Conservation (phyloP, 1,140 invertebrate species). For the Polyergus mexicanus region DNA sequence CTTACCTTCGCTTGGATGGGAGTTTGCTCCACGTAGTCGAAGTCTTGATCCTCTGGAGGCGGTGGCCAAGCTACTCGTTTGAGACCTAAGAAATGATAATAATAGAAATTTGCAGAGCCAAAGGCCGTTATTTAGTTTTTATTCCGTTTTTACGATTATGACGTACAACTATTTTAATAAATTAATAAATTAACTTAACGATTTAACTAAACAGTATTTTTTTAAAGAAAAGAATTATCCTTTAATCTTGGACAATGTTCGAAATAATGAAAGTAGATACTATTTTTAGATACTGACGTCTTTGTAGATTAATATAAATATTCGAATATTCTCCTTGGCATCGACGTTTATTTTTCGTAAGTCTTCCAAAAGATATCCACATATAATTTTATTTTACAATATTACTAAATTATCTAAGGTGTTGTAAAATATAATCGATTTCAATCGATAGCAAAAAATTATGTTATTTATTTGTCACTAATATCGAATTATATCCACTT, state of each 20-base stretch:
- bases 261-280: background rate
- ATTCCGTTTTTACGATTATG: background rate
- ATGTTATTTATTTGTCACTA: background rate
- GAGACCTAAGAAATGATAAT: conserved; percentile 87
- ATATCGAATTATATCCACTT: background rate
- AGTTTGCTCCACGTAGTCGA: conserved; percentile 86
- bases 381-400: too few relatives aligned
- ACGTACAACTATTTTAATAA: background rate
- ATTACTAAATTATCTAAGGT: background rate
- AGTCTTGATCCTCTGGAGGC: conserved; percentile 89
- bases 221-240: background rate
- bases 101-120: conserved; percentile 27
- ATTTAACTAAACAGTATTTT: background rate
- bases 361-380: too few relatives aligned
- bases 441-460: background rate
- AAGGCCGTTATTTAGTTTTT: background rate
- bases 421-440: background rate
- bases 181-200: background rate
- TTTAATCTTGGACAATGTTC: background rate
- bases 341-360: too few relatives aligned
- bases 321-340: background rate
- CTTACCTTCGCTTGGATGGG: conserved; percentile 87
- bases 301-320: background rate
- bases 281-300: conserved; percentile 4
- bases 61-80: conserved; percentile 95